Evolutionary conservation across 2,113 vertebrate genomes (phyloP), one percentile per base, ranked within the genome.

Genomic region (Gavia stellata): DNA sequence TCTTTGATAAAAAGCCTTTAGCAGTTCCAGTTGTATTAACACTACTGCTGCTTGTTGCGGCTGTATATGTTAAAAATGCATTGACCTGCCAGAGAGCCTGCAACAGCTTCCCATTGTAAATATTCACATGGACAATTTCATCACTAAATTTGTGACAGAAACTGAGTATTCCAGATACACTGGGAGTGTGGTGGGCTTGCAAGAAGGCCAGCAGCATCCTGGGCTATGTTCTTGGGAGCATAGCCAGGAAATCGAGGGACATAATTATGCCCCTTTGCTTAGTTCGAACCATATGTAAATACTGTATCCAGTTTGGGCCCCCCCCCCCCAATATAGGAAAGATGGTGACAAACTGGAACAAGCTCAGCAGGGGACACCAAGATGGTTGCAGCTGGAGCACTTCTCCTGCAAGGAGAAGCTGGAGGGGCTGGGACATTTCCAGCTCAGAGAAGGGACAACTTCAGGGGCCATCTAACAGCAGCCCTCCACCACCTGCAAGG

Each of bases 401-500:
- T 67, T 24, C 8, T n/a, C 25, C 56, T 58, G 18, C 21, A 7
- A 5, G 20, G 12, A 68, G 4, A 80, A 79, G 13, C 2, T 62
- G 31, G 31, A 49, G 49, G 11, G 18, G 40, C 13, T 9, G 1
- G 12, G 14, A 49, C 31, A 58, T 47, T 47, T 44, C 28, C 50
- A 78, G 4, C 21, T 36, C 23, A 17, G 29, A 68, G 36, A 17
- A 74, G 5, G 3, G 40, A 49, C 21, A 87, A 36, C 9, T 81
- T 52, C 36, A 49, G 21, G 4, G 7, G 2, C 11, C 24, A 56
- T 19, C 24, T 81, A 33, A 10, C 4, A 44, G 24, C 59, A 91
- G 55, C 21, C 6, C 19, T 59, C 42, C 20, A 61, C 15, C 63
- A 59, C 26, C 7, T 34, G 3, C 0, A 1, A 52, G 34, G 6